These are phyloP conservation scores for Acanthopagrus latus DNA, from an alignment of 2,797 vertebrate species.

Conservation along the genomic window DNA sequence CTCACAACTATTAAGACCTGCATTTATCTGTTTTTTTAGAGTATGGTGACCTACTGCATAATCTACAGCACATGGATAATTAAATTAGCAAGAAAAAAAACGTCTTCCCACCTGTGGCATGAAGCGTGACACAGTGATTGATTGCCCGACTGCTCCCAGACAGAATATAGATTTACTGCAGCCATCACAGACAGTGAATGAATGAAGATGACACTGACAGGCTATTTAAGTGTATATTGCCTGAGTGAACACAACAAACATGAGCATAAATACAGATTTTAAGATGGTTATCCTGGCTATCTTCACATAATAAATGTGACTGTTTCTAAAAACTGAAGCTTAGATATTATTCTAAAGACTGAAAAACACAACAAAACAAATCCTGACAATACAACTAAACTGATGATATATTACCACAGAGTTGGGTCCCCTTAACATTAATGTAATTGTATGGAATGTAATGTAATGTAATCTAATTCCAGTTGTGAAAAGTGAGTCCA, in stretches of 20 bases:
- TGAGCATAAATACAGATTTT: not conserved
- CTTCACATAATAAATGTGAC: not conserved
- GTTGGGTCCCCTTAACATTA: too few relatives aligned
- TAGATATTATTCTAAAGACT: not conserved
- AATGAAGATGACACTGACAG: constrained; percentile 28
- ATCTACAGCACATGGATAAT: constrained; percentile 30
- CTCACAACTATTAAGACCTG: not conserved
- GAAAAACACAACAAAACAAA: not conserved
- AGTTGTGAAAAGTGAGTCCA: too few relatives aligned
- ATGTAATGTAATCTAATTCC: too few relatives aligned
- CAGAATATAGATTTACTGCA: constrained; percentile 48
- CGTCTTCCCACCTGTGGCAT: constrained; percentile 44
- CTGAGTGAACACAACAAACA: constrained; percentile 32
- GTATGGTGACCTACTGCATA: not conserved
- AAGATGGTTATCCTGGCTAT: not conserved
- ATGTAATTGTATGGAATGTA: too few relatives aligned
- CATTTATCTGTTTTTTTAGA: constrained; percentile 1
- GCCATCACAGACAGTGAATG: constrained; percentile 19
- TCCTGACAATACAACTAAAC: not conserved
- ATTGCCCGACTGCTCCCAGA: constrained; percentile 37
- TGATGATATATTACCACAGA: too few relatives aligned
- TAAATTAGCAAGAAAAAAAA: constrained; percentile 1
- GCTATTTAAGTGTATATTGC: constrained; percentile 22
- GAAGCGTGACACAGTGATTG: constrained; percentile 37
- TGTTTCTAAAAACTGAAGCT: not conserved